Base-by-base conservation (phyloP, 2,888 invertebrate species). In the Lithophane ornitopus region DNA sequence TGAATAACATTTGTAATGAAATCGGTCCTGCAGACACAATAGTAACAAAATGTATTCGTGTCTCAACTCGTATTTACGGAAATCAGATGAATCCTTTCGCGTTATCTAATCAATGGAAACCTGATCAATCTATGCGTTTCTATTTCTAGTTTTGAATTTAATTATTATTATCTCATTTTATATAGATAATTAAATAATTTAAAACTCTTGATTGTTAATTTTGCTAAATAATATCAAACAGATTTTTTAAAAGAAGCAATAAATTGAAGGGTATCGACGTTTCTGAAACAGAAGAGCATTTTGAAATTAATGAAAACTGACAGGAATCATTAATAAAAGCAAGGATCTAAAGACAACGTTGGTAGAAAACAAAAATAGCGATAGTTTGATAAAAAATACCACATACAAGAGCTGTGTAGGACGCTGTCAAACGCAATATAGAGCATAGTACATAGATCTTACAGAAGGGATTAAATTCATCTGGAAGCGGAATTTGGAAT, bases 101-200 rank as follows among this genome's bases (percentile, higher is more conserved):
- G 39, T 80, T 80, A 82, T 80, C 80, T 84, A 73, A 82, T 80
- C 84, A 26, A 12, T 28, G 12, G 26, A 80, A 80, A 70, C 84
- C 75, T 82, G 82, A 46, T 65, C 44, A 75, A 82, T 84, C 84
- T 70, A n/a, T 79, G 46, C 22, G 12, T 69, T 56, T 70, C 22
- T 76, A 61, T 80, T 63, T 72, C 72, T 52, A 34, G 39, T 39
- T 28, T 83, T 9, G 49, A 52, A 67, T 62, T 62, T 49, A 26
- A 67, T 62, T 66, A 49, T 26, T 28, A 28, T 61, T 67, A 44
- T 52, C 22, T 49, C 12, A 39, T 56, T 74, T 34, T 46, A 56
- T 22, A 70, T 49, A 58, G 3, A 41, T 16, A 39, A 78, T 56
- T 49, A 66, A 80, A 72, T 78, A 46, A 41, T 26, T 26, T 28